Conservation (phyloP, 2,888 invertebrate genomes). For the Hydriomena furcata region DNA sequence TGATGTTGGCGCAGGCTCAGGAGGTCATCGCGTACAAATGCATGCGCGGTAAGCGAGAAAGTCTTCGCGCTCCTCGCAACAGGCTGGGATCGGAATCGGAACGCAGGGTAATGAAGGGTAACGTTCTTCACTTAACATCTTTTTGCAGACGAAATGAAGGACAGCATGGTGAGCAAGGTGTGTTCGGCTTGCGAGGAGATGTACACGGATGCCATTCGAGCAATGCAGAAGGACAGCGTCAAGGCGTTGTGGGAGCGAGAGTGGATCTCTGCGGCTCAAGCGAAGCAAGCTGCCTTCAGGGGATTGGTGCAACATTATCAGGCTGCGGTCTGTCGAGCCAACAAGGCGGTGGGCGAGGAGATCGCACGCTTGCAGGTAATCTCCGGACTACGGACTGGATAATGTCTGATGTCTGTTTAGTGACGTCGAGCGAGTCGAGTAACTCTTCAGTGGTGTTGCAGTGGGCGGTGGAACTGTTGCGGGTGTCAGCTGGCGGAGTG, state of each 20-base stretch:
- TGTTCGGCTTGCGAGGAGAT: conserved; percentile 96
- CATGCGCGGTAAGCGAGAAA: conserved; percentile 87
- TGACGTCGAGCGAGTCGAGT: no score
- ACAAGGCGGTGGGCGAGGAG: conserved; percentile 94
- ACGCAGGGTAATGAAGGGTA: no score
- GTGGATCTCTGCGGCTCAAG: conserved; percentile 89
- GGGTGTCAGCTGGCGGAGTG: conserved; percentile 8
- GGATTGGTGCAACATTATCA: conserved; percentile 96
- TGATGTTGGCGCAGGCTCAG: conserved; percentile 99
- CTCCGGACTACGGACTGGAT: no score
- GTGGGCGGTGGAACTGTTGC: conserved; percentile 91
- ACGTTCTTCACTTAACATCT: no score
- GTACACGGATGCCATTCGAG: conserved; percentile 94
- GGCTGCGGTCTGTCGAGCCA: conserved; percentile 90
- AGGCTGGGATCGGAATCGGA: no score
- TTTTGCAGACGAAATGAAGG: conserved; percentile 95
- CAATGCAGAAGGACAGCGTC: conserved; percentile 93
- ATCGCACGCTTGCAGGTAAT: conserved; percentile 90
- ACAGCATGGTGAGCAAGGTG: conserved; percentile 94
- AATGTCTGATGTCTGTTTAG: no score
- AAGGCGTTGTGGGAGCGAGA: conserved; percentile 95
- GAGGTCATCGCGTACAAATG: conserved; percentile 98
- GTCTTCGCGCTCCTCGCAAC: no score
- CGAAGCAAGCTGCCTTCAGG: conserved; percentile 94
- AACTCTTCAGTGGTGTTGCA: no score